Evolutionary conservation across 2,797 vertebrate genomes (phyloP).

Genomic region (Corythornis leucogaster): DNA sequence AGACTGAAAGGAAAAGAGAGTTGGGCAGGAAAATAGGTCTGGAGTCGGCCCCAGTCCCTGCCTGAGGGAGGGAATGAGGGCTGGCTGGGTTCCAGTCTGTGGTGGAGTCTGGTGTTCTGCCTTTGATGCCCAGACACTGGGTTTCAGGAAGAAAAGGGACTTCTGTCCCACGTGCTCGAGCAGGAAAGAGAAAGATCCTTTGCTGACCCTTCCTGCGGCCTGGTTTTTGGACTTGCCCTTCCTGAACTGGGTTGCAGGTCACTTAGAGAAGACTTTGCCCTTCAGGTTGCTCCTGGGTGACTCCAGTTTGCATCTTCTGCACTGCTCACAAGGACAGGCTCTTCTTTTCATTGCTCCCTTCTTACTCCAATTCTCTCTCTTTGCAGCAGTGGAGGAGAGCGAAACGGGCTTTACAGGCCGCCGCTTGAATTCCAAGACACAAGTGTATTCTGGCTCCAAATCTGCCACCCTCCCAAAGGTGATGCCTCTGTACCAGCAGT

Average conservation of each 20-base stretch:
- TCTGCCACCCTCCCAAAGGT: too few relatives aligned
- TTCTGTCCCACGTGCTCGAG: accelerated
- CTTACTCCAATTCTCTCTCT: too few relatives aligned
- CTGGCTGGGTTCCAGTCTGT: not conserved
- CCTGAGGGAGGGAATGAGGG: not conserved
- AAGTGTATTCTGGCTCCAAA: too few relatives aligned
- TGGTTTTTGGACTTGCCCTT: not conserved
- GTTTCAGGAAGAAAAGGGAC: not conserved
- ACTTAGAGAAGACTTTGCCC: not conserved
- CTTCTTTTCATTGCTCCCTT: too few relatives aligned
- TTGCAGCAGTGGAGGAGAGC: too few relatives aligned
- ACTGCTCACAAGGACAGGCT: too few relatives aligned
- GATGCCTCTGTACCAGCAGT: too few relatives aligned
- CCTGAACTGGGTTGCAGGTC: not conserved
- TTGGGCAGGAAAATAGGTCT: not conserved
- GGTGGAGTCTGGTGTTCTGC: not conserved
- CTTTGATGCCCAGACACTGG: not conserved
- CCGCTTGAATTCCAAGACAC: too few relatives aligned
- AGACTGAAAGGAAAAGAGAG: conserved; percentile 93
- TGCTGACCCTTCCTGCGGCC: not conserved
- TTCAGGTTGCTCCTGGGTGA: not conserved
- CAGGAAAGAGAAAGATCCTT: not conserved
- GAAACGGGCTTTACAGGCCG: too few relatives aligned
- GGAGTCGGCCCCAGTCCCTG: not conserved
- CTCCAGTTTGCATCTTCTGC: too few relatives aligned